phyloP scores from a whole-genome alignment of 2,113 vertebrate genomes.

The Alosa alosa region DNA sequence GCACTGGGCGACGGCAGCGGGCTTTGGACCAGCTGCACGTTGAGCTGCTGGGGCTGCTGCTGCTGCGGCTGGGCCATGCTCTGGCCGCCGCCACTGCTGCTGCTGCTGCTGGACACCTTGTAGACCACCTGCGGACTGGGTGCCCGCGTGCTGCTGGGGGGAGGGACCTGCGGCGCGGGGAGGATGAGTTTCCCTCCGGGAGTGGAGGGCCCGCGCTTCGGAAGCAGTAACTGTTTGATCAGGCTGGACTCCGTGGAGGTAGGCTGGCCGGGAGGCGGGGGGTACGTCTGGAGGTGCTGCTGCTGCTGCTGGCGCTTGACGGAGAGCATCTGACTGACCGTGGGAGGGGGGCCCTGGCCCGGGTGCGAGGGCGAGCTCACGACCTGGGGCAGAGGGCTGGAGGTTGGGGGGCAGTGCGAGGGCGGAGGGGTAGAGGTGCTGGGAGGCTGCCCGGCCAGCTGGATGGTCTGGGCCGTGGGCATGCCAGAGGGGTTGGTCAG shows the following conservation, averaged over 20 bases:
- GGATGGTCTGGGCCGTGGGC: slow-evolving; percentile 82
- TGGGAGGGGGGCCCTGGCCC: slow-evolving; percentile 83
- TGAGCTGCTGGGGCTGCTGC: slow-evolving; percentile 84
- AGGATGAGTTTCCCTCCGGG: slow-evolving; percentile 97
- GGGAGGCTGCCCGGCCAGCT: slow-evolving; percentile 83
- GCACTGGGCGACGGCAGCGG: slow-evolving; percentile 80
- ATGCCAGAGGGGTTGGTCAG: slow-evolving; percentile 87
- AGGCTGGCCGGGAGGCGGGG: slow-evolving; percentile 76
- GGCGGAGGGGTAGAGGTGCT: slow-evolving; percentile 79
- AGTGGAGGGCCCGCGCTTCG: slow-evolving; percentile 94
- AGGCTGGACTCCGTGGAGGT: slow-evolving; percentile 94
- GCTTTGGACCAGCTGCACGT: slow-evolving; percentile 91
- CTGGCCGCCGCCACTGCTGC: slow-evolving; percentile 73
- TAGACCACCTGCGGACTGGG: slow-evolving; percentile 93
- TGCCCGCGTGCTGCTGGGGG: slow-evolving; percentile 84
- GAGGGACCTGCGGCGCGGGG: slow-evolving; percentile 94
- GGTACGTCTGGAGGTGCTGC: slow-evolving; percentile 58
- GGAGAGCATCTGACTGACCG: slow-evolving; percentile 90
- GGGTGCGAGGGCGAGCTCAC: slow-evolving; percentile 76
- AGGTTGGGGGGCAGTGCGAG: slow-evolving; percentile 72
- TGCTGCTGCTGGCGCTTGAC: slow-evolving; percentile 86
- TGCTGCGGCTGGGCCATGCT: slow-evolving; percentile 56
- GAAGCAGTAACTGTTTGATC: slow-evolving; percentile 98
- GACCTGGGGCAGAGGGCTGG: slow-evolving; percentile 73
- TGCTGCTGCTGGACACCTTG: slow-evolving; percentile 85